Evolutionary conservation across 2,113 vertebrate species (phyloP).

Genomic region (Nothoprocta perdicaria): DNA sequence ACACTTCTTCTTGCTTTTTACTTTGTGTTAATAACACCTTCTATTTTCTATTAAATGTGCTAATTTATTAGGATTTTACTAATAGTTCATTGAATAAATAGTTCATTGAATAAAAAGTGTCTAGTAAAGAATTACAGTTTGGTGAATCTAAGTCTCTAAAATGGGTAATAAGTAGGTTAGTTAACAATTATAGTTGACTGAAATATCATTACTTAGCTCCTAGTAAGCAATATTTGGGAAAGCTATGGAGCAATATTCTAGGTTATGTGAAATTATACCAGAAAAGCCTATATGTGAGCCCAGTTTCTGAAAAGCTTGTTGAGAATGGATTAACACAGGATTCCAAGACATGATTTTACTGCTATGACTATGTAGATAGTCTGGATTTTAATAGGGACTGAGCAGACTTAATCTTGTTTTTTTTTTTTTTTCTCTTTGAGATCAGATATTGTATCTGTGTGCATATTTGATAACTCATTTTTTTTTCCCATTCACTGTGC

Average conservation of each 20-base stretch:
- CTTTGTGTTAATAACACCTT: neutral
- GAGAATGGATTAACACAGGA: neutral
- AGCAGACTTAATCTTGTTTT: neutral
- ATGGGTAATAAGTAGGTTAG: neutral
- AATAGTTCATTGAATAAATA: neutral
- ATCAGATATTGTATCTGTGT: neutral
- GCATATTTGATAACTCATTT: neutral
- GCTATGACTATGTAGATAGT: neutral
- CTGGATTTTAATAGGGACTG: neutral
- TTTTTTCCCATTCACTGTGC: neutral
- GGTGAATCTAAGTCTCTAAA: neutral
- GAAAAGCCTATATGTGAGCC: neutral
- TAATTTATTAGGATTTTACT: neutral
- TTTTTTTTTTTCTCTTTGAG: neutral
- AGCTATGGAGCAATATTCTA: neutral
- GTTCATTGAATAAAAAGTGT: neutral
- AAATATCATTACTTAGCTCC: neutral
- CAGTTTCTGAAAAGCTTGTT: neutral
- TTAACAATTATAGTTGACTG: neutral
- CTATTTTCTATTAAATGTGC: neutral
- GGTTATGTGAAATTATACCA: neutral
- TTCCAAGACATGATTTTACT: neutral
- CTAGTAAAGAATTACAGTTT: neutral
- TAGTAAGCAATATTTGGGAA: neutral
- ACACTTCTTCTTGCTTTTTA: neutral